Conservation (phyloP, 1,140 invertebrate genomes). For the Colletes gigas region DNA sequence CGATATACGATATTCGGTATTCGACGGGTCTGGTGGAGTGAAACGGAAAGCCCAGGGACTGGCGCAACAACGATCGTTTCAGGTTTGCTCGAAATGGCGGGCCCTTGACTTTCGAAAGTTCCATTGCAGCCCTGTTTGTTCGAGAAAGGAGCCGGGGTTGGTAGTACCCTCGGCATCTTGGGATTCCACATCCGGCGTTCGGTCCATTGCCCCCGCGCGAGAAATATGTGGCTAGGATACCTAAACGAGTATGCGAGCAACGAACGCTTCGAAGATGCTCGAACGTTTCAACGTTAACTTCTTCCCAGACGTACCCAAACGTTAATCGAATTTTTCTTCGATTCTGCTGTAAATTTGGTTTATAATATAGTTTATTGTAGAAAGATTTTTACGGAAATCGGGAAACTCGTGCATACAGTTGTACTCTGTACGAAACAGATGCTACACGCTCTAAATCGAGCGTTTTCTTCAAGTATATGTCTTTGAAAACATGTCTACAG, state of each 20-base stretch:
- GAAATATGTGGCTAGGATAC: not conserved
- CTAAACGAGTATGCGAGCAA: not conserved
- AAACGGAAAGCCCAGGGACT: too few species aligned
- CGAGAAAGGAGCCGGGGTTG: slow-evolving; percentile 63
- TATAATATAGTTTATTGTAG: too few species aligned
- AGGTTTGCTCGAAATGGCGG: not conserved
- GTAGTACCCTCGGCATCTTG: slow-evolving; percentile 65
- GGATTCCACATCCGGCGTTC: slow-evolving; percentile 36
- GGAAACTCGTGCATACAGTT: too few species aligned
- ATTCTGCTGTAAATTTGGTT: too few species aligned
- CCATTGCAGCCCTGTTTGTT: slow-evolving; percentile 40
- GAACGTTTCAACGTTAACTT: not conserved
- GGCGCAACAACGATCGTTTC: too few species aligned
- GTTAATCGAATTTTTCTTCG: too few species aligned
- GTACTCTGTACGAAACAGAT: too few species aligned
- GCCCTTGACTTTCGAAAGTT: not conserved
- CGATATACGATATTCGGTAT: not conserved
- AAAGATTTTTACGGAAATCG: too few species aligned
- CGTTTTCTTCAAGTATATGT: too few species aligned
- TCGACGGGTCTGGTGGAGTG: too few species aligned
- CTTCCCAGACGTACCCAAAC: not conserved
- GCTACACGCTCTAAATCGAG: too few species aligned
- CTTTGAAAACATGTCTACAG: too few species aligned
- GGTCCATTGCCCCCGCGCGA: slow-evolving; percentile 69
- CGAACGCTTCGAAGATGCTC: not conserved